Evolutionary conservation across 2,888 invertebrate species (phyloP), one percentile per base, ranked within the genome.

Genomic region (Noctua janthe): DNA sequence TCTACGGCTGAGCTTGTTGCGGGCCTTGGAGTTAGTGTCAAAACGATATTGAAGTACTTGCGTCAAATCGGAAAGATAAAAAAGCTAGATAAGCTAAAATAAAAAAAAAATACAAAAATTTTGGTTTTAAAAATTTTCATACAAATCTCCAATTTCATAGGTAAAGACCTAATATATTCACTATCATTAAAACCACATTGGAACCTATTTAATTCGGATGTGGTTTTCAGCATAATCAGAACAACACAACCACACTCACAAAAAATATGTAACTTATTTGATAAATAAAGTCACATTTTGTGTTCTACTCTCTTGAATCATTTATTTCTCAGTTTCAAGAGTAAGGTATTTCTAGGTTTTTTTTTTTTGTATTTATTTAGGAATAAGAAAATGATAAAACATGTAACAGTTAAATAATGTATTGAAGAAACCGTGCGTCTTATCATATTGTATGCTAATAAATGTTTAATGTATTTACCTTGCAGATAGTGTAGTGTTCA

Each of bases 401-500:
- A 69, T 69, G 47, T n/a, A 11, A 47, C 69, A n/a, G 2, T 47
- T 23, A 67, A 23, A 43, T n/a, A 67, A 59, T 66, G n/a, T 23
- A 59, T 11, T 71, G 47, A 62, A 72, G 74, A 84, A 47, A 56
- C n/a, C 66, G 54, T 71, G 49, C 43, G 62, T 67, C 11, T 59
- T 75, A 80, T 39, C 49, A 10, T 35, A 64, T 23, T 70, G 47
- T 70, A 62, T 29, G 69, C 23, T 81, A 76, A 74, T 86, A 74
- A 70, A 78, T 69, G 75, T 80, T 73, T 75, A 54, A 71, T 84
- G 76, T 86, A 29, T 39, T 78, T 78, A 75, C 56, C 0, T 87
- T 82, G 13, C 89, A 88, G 88, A 82, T 89, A 89, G 76, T 51
- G 43, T 13, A 20, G 49, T 39, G 2, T 71, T 56, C 71, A 80